Conservation (phyloP, 2,888 invertebrate genomes). For the Luperina testacea region DNA sequence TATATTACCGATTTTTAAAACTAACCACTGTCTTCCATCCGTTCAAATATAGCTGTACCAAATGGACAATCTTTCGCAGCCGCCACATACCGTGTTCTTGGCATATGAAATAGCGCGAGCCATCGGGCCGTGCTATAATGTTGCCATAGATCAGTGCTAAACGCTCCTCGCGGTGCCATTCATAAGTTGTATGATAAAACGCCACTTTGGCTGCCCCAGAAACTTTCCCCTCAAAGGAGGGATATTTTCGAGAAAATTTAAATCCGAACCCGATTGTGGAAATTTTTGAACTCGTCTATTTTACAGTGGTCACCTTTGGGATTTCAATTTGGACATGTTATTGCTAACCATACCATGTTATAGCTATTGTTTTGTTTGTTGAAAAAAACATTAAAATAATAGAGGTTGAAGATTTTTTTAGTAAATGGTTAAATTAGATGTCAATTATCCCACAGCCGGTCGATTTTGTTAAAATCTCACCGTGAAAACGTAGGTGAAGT, state of each 20-base stretch:
- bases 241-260: constrained; percentile 69
- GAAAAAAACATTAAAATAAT: background rate
- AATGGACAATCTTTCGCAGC: constrained; percentile 50
- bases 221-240: constrained; percentile 65
- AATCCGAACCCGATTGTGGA: constrained; percentile 58
- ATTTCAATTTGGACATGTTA: constrained; percentile 22
- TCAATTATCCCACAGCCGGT: background rate
- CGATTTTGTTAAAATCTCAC: too few species aligned
- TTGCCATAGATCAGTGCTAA: constrained; percentile 73
- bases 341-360: too few species aligned
- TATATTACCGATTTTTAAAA: constrained; percentile 5
- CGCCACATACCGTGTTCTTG: constrained; percentile 54
- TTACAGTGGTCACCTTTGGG: constrained; percentile 42
- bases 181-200: constrained; percentile 72
- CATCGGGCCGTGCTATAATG: constrained; percentile 70
- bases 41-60: constrained; percentile 36
- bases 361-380: background rate
- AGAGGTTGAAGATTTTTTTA: too few species aligned
- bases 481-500: too few species aligned
- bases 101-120: constrained; percentile 58
- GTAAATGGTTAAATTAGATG: background rate
- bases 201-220: constrained; percentile 65
- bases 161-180: constrained; percentile 75
- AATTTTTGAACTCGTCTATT: constrained; percentile 50
- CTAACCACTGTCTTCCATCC: background rate